phyloP scores from a whole-genome alignment of 53 echinoderm and acorn worm genomes.

The Luidia sarsii region DNA sequence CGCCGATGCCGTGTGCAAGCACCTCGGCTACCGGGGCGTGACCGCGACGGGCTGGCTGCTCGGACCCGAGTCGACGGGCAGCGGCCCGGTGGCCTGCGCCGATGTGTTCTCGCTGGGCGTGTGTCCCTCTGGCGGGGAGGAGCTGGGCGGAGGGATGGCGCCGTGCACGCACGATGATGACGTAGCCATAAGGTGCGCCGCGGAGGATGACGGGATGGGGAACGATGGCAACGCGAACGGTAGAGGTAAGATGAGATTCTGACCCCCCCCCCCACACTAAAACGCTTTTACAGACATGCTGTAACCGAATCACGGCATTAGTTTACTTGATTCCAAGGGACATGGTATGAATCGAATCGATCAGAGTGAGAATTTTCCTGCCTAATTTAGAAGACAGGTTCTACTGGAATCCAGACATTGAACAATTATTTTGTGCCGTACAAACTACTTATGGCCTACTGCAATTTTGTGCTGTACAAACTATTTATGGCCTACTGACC shows the following conservation, averaged over 20 bases:
- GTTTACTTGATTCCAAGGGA: no score
- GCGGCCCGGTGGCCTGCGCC: conserved; percentile 14
- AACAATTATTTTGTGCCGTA: no score
- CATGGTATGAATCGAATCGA: no score
- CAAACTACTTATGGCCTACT: no score
- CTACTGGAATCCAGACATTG: no score
- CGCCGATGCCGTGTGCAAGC: conserved; percentile 32
- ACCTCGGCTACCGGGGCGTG: conserved; percentile 22
- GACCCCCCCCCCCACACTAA: no score
- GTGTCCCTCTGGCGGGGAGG: neutral
- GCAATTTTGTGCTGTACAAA: no score
- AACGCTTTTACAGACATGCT: no score
- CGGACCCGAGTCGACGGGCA: neutral
- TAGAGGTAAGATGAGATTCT: conserved; percentile 12
- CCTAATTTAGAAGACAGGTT: no score
- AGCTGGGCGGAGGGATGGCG: neutral
- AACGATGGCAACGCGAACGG: neutral
- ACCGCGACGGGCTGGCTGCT: neutral
- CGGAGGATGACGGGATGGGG: neutral
- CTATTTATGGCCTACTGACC: no score
- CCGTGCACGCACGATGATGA: conserved; percentile 16
- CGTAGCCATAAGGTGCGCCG: conserved; percentile 8
- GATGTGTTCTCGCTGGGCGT: conserved; percentile 6
- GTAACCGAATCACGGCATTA: no score
- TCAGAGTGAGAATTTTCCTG: no score